These are phyloP conservation scores for Petrolisthes manimaculis DNA, from an alignment of 2,888 invertebrate species.

Conservation along the genomic window DNA sequence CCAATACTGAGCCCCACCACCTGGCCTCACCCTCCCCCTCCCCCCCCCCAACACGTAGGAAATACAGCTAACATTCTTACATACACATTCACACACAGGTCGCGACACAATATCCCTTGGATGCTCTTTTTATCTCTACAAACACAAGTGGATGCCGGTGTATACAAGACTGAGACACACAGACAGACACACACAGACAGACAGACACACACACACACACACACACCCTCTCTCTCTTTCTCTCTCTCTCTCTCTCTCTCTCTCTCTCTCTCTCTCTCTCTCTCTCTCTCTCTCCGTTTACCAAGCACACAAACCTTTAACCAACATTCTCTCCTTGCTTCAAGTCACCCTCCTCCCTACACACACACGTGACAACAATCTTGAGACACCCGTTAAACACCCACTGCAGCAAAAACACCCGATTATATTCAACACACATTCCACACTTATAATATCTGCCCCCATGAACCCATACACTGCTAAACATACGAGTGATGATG, in stretches of 20 bases:
- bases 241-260: too few species aligned
- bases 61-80: background rate
- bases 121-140: background rate
- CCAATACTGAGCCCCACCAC: background rate
- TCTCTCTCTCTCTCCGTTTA: too few species aligned
- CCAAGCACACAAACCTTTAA: too few species aligned
- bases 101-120: background rate
- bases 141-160: background rate
- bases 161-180: background rate
- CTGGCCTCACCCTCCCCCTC: background rate
- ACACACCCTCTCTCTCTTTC: background rate
- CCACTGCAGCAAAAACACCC: too few species aligned
- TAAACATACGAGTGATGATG: too few species aligned
- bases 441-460: too few species aligned
- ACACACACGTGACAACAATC: background rate
- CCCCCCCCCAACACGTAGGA: background rate
- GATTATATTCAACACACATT: too few species aligned
- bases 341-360: background rate
- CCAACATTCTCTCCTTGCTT: too few species aligned
- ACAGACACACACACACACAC: background rate
- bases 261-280: too few species aligned
- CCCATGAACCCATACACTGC: too few species aligned
- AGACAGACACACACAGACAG: background rate
- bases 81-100: background rate
- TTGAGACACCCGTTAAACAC: too few species aligned